Base-by-base conservation (phyloP, 1,140 invertebrate species). In the Sycophila sp. region DNA sequence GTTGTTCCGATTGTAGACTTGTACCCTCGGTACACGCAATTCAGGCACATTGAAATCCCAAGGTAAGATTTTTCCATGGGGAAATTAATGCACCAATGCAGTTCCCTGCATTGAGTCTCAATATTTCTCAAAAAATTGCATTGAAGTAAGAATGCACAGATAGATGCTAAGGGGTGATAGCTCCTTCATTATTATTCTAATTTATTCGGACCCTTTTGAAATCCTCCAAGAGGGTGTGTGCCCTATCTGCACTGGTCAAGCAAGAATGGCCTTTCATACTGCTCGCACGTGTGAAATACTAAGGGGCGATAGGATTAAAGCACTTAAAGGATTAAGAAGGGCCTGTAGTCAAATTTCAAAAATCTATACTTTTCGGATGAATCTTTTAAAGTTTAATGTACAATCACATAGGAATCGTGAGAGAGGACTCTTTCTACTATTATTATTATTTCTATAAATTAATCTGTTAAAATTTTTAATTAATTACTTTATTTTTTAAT, bases 1-100 rank as follows among this genome's bases (percentile, higher is more conserved):
- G 93, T 97, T 7, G 93, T 96, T 62, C 97, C 97, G 2, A 94
- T 99, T 56, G 95, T 95, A 53, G 98, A 99, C 84, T 96, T 98
- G 64, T 98, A 95, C 87, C 96, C 97, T 6, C 87, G 97, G 47
- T 97, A 99, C 81, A 97, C 96, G 10, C 91, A 94, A 73, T 99
- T 95, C 83, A 90, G 96, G 76, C 97, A 99, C 84, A 92, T 99
- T 79, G 95, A 98, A 89, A 97, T 96, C 85, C 96, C 96, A 32
- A 97, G 92, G 93, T 97, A 89, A 91, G 91, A 88, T 8, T 72
- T 68, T 66, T 71, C 42, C 47, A 24, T 40, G 10, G 58, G 51
- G 32, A 34, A 60, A 59, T 47, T 36, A 30, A 30, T 68, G 60
- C 64, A 71, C 47, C 30, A 22, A 47, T 69, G 55, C 55, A 68